Evolutionary conservation across 2,888 invertebrate species (phyloP).

Genomic region (Pyralis farinalis): DNA sequence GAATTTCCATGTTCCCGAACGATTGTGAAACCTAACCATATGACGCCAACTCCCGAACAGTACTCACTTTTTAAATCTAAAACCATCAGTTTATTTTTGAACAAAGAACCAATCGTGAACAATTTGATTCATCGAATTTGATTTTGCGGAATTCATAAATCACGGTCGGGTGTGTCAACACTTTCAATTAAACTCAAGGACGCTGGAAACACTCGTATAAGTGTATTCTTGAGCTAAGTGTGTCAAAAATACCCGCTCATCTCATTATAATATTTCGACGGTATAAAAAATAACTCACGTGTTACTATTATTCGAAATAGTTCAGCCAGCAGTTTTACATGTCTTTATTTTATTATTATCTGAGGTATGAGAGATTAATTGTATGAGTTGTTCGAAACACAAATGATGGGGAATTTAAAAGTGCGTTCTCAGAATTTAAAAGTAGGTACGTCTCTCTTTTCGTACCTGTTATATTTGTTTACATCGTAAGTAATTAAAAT

Average conservation of each 20-base stretch:
- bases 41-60: too few relatives aligned
- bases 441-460: too few relatives aligned
- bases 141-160: constrained; percentile 68
- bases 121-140: constrained; percentile 35
- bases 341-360: background rate
- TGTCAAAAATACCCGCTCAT: constrained; percentile 59
- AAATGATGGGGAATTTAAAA: too few relatives aligned
- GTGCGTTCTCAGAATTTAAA: too few relatives aligned
- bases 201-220: constrained; percentile 39
- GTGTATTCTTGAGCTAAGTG: constrained; percentile 41
- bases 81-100: constrained; percentile 10
- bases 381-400: too few relatives aligned
- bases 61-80: too few relatives aligned
- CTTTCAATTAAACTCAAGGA: constrained; percentile 74
- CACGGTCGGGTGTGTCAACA: constrained; percentile 63
- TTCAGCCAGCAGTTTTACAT: background rate
- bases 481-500: too few relatives aligned
- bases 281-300: constrained; percentile 71
- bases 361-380: background rate
- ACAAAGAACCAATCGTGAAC: constrained; percentile 13
- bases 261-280: constrained; percentile 72
- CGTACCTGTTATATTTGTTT: too few relatives aligned
- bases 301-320: constrained; percentile 37
- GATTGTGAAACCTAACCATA: too few relatives aligned
- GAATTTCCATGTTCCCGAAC: too few relatives aligned